Evolutionary conservation across 2,888 invertebrate species (phyloP).

Genomic region (Zeuzera pyrina): DNA sequence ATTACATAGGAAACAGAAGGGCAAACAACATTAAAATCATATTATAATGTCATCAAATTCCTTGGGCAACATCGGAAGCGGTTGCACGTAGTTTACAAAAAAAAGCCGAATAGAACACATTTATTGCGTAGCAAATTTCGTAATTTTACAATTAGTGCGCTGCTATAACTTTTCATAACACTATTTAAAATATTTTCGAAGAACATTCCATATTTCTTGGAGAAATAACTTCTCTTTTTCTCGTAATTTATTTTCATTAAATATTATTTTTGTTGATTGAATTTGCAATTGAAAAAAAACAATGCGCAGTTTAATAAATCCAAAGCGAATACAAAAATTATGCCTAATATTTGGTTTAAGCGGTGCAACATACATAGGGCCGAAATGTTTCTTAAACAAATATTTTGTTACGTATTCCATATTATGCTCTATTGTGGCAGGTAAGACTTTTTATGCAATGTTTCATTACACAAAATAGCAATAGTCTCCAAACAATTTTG

Average conservation of each 20-base stretch:
- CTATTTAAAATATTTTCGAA: too few relatives aligned
- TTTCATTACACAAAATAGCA: background rate
- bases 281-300: too few relatives aligned
- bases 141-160: background rate
- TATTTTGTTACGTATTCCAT: background rate
- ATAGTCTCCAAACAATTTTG: too few relatives aligned
- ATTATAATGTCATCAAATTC: constrained; percentile 15
- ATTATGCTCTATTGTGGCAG: background rate
- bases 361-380: background rate
- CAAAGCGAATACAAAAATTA: too few relatives aligned
- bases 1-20: background rate
- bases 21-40: constrained; percentile 13
- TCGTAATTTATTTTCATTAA: too few relatives aligned
- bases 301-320: too few relatives aligned
- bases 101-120: background rate
- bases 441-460: background rate
- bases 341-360: background rate
- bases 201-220: too few relatives aligned
- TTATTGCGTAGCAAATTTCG: background rate
- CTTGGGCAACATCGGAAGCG: constrained; percentile 2
- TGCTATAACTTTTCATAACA: too few relatives aligned
- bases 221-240: too few relatives aligned
- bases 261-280: too few relatives aligned
- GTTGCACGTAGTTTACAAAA: constrained; percentile 2
- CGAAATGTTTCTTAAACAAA: constrained; percentile 4